Base-by-base conservation (phyloP, 2,888 invertebrate species). In the Sthenelais limicola region DNA sequence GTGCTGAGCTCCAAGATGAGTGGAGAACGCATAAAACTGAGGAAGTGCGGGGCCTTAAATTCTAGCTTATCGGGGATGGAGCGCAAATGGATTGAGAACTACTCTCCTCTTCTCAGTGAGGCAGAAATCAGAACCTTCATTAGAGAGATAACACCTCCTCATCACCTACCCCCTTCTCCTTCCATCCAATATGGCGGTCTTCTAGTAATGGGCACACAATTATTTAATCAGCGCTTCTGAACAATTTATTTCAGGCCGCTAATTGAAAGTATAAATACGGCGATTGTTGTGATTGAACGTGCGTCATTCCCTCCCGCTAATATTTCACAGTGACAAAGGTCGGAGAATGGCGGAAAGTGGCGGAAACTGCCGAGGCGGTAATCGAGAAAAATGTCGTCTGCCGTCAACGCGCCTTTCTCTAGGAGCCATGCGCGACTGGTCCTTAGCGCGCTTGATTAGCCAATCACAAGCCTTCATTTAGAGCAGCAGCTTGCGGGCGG, bases 261-360 rank as follows among this genome's bases (percentile, higher is more conserved):
- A 71, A 71, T 71, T 71, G 71, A 71, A 62, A 71, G 54, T 71
- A 71, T 58, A 58, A 71, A 58, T 71, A 71, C 43, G 54, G 70
- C 56, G 70, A 70, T 58, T 58, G 56, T 26, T 43, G 67, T 48
- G 67, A 67, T 67, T 48, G 67, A 67, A 67, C 30, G 67, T 48
- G 47, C 30, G 18, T 47, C 48, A 28, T 32, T 15, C 48, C 30
- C 26, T 48, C 26, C 12, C 62, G 47, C 26, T 67, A 43, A 67
- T 67, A 67, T 67, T 67, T 67, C 48, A 67, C 67, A 9, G 2
- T 15, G 18, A 67, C 47, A 67, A 30, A 30, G 47, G 47, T 47
- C 30, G 30, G 21, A 26, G 9, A 18, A 9, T 43, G 12, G 38
- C 66, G 7, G 28, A n/a, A n/a, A 66, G 66, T 24, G 24, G 48